These are phyloP conservation scores for Callimorpha dominula DNA, from an alignment of 2,888 invertebrate species.

Conservation along the genomic window DNA sequence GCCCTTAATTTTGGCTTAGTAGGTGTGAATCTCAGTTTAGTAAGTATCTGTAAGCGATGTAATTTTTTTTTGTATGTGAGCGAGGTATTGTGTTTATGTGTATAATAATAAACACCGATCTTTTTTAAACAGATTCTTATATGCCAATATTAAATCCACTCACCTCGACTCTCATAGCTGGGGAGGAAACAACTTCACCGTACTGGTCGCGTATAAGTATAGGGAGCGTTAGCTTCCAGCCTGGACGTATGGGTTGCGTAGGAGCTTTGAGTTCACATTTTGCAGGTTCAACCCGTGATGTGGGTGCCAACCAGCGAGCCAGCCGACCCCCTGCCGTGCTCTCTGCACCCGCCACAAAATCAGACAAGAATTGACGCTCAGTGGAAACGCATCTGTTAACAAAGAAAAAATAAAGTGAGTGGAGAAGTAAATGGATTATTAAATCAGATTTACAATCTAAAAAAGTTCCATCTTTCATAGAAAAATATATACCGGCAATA, in stretches of 20 bases:
- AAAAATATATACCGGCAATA: too few species aligned
- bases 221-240: conserved; percentile 84
- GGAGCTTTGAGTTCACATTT: conserved; percentile 94
- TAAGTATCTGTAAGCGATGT: too few species aligned
- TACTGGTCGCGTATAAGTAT: conserved; percentile 97
- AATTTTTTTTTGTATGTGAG: too few species aligned
- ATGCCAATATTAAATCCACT: conserved; percentile 31
- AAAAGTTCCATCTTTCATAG: too few species aligned
- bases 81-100: not conserved
- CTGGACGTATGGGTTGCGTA: conserved; percentile 89
- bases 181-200: conserved; percentile 94
- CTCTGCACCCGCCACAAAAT: conserved; percentile 95
- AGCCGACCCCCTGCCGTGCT: conserved; percentile 96
- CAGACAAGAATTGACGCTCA: conserved; percentile 96
- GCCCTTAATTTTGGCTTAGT: too few species aligned
- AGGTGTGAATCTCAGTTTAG: too few species aligned
- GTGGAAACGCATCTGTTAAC: conserved; percentile 92
- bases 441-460: too few species aligned
- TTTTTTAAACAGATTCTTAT: too few species aligned
- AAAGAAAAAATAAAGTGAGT: conserved; percentile 37
- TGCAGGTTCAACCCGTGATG: conserved; percentile 95
- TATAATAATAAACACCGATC: not conserved
- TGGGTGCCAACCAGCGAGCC: conserved; percentile 98
- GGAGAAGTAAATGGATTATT: too few species aligned
- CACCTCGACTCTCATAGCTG: conserved; percentile 92